Percentiles rank a stretch among this genome's conserved stretches.
phyloP scores from a whole-genome alignment of 2,797 vertebrate genomes.

The Falco biarmicus region DNA sequence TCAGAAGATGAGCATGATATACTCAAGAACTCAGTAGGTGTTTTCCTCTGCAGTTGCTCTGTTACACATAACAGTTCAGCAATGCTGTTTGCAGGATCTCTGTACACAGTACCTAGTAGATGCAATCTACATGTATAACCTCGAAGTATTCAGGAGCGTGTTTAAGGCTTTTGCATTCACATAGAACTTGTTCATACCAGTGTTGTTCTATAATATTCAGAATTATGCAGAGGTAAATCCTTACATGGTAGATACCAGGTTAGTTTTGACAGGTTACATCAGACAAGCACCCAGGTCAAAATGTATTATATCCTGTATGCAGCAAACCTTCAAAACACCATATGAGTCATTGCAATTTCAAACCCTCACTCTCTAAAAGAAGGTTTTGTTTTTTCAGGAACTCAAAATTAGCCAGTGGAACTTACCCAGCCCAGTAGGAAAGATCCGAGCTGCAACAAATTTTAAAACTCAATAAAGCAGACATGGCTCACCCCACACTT shows the following conservation, averaged over 20 bases:
- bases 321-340: background rate
- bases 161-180: slow-evolving; percentile 11
- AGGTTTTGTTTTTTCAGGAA: background rate
- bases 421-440: background rate
- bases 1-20: background rate
- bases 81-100: background rate
- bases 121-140: background rate
- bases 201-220: background rate
- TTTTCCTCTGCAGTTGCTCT: background rate
- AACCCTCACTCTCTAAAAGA: background rate
- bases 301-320: background rate
- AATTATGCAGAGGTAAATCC: background rate
- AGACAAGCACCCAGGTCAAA: background rate
- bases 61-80: background rate
- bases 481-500: background rate
- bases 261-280: background rate
- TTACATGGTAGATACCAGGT: background rate
- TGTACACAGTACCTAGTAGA: background rate
- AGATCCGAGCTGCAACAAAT: background rate
- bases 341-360: background rate
- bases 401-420: background rate
- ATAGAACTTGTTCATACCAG: background rate
- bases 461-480: background rate
- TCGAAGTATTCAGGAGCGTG: background rate
- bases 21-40: background rate